Percentiles rank a stretch among this genome's conserved stretches.
phyloP scores from a whole-genome alignment of 2,797 vertebrate species.

The Cossypha polioptera region DNA sequence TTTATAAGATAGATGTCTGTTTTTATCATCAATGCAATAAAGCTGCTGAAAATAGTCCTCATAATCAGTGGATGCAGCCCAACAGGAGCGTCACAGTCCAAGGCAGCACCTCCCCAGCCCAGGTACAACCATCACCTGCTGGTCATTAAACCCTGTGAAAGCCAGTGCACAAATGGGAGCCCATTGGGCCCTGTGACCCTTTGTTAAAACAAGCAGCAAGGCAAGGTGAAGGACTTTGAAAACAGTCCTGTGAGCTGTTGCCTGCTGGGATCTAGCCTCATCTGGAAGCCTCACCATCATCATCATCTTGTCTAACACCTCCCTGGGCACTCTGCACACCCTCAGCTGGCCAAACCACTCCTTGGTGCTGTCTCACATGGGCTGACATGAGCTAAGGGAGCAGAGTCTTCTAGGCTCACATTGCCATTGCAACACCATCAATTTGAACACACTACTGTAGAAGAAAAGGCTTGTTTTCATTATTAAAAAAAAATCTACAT shows the following conservation, averaged over 20 bases:
- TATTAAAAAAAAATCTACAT: background rate
- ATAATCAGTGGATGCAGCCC: background rate
- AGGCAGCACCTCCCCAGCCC: background rate
- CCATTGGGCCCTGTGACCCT: background rate
- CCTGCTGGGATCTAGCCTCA: background rate
- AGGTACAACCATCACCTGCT: background rate
- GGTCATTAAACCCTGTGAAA: background rate
- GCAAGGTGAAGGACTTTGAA: background rate
- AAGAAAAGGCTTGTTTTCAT: background rate
- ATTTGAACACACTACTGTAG: background rate
- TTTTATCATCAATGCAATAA: conserved; percentile 45
- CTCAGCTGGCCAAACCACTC: background rate
- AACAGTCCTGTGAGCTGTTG: background rate
- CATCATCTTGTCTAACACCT: background rate
- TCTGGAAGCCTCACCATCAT: background rate
- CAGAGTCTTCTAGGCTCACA: background rate
- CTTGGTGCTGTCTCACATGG: background rate
- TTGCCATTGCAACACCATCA: background rate
- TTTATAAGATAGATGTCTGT: background rate
- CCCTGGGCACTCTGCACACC: background rate
- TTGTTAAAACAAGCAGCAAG: background rate
- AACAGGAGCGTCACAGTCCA: conserved; percentile 10
- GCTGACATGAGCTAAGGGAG: background rate
- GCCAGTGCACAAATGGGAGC: background rate
- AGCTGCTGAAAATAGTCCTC: conserved; percentile 5